These are phyloP conservation scores for Silurus glanis DNA, from an alignment of 2,113 vertebrate species.

Conservation along the genomic window DNA sequence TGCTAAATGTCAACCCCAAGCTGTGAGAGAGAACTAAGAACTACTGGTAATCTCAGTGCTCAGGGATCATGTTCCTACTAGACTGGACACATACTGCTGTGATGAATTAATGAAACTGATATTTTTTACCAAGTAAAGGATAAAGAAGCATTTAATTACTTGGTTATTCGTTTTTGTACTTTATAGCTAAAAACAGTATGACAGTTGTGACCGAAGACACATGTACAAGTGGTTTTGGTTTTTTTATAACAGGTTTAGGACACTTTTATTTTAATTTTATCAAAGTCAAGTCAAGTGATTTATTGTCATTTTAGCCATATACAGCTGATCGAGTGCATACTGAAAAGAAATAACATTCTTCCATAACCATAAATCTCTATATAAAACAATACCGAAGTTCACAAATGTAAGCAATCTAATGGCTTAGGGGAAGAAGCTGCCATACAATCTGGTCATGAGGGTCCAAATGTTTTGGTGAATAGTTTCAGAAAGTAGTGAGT, in stretches of 20 bases:
- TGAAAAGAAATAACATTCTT: no score
- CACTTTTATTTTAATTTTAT: not conserved
- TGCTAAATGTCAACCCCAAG: conserved; percentile 57
- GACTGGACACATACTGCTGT: conserved; percentile 1
- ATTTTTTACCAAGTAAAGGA: conserved; percentile 9
- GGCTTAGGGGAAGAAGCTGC: no score
- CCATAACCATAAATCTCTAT: no score
- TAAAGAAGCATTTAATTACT: not conserved
- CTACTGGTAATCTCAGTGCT: not conserved
- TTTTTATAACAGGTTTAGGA: not conserved
- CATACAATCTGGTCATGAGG: no score
- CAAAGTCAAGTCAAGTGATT: no score
- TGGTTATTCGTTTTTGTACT: not conserved
- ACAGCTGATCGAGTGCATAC: no score
- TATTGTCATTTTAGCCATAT: no score
- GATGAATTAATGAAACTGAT: conserved; percentile 10
- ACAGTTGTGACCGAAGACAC: not conserved
- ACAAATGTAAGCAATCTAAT: no score
- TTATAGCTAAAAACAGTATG: not conserved
- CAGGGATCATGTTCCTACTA: not conserved
- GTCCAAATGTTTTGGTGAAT: no score
- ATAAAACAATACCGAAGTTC: no score
- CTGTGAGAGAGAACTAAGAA: conserved; percentile 54
- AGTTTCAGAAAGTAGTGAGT: no score
- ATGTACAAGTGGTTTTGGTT: no score